phyloP scores from a whole-genome alignment of 2,113 vertebrate species.

The Bothrops jararaca region DNA sequence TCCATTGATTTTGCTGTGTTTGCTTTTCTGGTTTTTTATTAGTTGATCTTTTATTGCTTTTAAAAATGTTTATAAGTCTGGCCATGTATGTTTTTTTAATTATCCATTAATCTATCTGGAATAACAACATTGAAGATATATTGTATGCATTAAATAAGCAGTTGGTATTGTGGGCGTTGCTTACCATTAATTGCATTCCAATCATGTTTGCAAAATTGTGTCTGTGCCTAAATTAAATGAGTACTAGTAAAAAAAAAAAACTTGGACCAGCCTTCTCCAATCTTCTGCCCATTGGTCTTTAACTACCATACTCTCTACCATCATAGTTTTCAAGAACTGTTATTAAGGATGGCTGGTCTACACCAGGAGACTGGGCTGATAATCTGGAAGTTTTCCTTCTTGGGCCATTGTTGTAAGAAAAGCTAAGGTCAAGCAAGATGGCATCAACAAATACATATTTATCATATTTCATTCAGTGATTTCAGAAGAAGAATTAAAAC shows the following conservation, averaged over 20 bases:
- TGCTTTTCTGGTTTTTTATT: neutral
- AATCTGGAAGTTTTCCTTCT: neutral
- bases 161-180: neutral
- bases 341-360: neutral
- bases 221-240: neutral
- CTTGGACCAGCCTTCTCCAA: neutral
- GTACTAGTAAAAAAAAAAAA: neutral
- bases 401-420: rapidly evolving
- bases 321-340: neutral
- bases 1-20: neutral
- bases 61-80: neutral
- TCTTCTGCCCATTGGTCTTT: neutral
- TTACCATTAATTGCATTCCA: neutral
- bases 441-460: conserved; percentile 47
- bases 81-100: neutral
- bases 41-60: neutral
- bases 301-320: neutral
- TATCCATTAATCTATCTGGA: neutral
- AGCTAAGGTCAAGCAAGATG: neutral
- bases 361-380: neutral
- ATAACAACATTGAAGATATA: neutral
- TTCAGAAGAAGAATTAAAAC: conserved; percentile 53
- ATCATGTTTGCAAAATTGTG: neutral
- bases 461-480: conserved; percentile 27
- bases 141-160: neutral